Percentiles rank a stretch among this genome's conserved stretches.
Evolutionary conservation across 2,797 vertebrate genomes (phyloP).

Genomic region (Harpagifer antarcticus): DNA sequence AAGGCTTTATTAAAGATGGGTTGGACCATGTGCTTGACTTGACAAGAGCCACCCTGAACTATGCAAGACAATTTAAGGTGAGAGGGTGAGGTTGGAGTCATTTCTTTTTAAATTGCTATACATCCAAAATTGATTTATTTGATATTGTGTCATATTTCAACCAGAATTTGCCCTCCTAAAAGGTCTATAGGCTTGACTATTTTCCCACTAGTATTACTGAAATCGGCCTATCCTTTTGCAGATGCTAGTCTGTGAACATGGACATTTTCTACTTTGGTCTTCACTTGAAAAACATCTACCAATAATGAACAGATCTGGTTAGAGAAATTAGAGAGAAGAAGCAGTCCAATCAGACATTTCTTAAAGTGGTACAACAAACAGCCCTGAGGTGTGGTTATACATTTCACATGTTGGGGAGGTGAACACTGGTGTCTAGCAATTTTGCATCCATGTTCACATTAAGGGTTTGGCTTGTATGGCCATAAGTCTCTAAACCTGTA

Average conservation of each 20-base stretch:
- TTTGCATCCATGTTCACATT: background rate
- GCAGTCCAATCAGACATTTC: background rate
- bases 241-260: background rate
- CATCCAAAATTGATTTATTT: background rate
- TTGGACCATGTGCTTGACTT: slow-evolving; percentile 8
- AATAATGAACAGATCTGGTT: background rate
- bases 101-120: background rate
- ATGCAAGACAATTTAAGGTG: slow-evolving; percentile 2
- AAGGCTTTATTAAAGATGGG: slow-evolving; percentile 11
- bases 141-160: background rate
- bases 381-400: too few species aligned
- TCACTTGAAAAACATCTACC: background rate
- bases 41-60: slow-evolving; percentile 1
- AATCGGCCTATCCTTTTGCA: background rate
- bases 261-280: background rate
- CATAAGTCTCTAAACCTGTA: background rate
- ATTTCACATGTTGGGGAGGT: too few species aligned
- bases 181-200: slow-evolving; percentile 6
- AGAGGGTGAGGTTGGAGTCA: slow-evolving; percentile 5
- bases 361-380: background rate
- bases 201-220: background rate
- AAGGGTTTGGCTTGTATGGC: background rate
- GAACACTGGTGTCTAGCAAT: background rate
- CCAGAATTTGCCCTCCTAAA: background rate
- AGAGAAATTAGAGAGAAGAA: background rate